phyloP scores from a whole-genome alignment of 1,140 invertebrate species.

The Halictus rubicundus region DNA sequence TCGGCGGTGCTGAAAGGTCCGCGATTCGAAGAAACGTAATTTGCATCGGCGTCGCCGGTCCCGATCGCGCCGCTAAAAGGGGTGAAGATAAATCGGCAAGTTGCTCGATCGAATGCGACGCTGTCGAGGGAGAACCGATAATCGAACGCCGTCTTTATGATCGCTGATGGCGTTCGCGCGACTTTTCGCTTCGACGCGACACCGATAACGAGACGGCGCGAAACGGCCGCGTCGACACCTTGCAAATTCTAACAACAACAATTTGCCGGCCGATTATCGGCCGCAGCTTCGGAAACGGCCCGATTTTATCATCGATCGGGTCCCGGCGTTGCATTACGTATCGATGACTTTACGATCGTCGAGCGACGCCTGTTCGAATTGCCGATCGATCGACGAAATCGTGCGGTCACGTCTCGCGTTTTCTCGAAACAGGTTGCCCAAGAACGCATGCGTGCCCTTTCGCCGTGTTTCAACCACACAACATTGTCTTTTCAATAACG shows the following conservation, averaged over 20 bases:
- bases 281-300: not conserved
- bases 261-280: constrained; percentile 13
- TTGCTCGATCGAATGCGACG: constrained; percentile 19
- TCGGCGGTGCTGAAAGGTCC: not conserved
- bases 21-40: not conserved
- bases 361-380: too few relatives aligned
- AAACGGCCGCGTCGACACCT: not conserved
- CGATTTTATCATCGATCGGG: not conserved
- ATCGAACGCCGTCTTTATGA: constrained; percentile 14
- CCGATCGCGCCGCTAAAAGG: constrained; percentile 7
- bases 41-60: not conserved
- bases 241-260: constrained; percentile 10
- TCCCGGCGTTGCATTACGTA: not conserved
- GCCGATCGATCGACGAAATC: constrained; percentile 45
- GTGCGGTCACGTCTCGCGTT: not conserved
- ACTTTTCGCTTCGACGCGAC: not conserved
- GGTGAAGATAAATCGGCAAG: constrained; percentile 20
- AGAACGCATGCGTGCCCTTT: too few relatives aligned
- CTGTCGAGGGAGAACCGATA: constrained; percentile 18
- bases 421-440: not conserved
- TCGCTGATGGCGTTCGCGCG: not conserved
- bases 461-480: not conserved
- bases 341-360: constrained; percentile 37
- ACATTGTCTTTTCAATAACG: not conserved
- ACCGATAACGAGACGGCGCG: not conserved